Percentiles rank a stretch among this genome's conserved stretches.
phyloP scores from a whole-genome alignment of 1,140 invertebrate genomes.

The Drosophila navojoa region DNA sequence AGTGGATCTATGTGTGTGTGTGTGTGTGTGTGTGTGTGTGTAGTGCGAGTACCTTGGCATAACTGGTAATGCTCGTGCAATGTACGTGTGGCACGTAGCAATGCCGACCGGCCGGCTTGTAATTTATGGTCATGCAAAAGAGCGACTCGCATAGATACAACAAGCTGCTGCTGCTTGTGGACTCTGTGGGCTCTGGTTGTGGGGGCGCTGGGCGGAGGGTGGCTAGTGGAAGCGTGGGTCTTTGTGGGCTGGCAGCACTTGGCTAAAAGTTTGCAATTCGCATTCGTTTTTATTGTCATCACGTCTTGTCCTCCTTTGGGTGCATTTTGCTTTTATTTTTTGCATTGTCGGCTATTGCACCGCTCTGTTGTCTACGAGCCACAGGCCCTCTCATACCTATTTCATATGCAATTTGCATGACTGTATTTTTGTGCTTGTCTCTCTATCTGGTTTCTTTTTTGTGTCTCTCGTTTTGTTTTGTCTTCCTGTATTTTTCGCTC shows the following conservation, averaged over 20 bases:
- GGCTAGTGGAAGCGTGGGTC: not conserved
- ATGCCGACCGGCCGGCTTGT: constrained; percentile 72
- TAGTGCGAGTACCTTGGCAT: constrained; percentile 14
- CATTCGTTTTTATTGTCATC: constrained; percentile 80
- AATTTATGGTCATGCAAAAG: constrained; percentile 66
- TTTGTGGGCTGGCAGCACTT: constrained; percentile 46
- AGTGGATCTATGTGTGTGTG: constrained; percentile 9
- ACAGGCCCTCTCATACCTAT: constrained; percentile 31
- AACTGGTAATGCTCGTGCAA: constrained; percentile 49
- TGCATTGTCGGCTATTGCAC: constrained; percentile 58
- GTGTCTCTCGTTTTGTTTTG: constrained; percentile 29
- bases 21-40: constrained; percentile 26
- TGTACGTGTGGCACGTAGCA: constrained; percentile 29
- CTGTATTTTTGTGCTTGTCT: constrained; percentile 15
- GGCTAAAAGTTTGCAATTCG: constrained; percentile 76
- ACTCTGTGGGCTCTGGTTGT: constrained; percentile 1
- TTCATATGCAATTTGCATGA: constrained; percentile 65
- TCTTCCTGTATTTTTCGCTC: constrained; percentile 60
- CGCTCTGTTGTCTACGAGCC: constrained; percentile 3
- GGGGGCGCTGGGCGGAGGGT: not conserved
- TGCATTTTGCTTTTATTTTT: constrained; percentile 46
- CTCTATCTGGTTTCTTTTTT: constrained; percentile 30
- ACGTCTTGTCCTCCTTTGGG: constrained; percentile 59
- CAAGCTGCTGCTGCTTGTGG: constrained; percentile 8
- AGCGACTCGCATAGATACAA: constrained; percentile 57